Base-by-base conservation (phyloP, 2,113 vertebrate genomes). In the Collichthys lucidus region DNA sequence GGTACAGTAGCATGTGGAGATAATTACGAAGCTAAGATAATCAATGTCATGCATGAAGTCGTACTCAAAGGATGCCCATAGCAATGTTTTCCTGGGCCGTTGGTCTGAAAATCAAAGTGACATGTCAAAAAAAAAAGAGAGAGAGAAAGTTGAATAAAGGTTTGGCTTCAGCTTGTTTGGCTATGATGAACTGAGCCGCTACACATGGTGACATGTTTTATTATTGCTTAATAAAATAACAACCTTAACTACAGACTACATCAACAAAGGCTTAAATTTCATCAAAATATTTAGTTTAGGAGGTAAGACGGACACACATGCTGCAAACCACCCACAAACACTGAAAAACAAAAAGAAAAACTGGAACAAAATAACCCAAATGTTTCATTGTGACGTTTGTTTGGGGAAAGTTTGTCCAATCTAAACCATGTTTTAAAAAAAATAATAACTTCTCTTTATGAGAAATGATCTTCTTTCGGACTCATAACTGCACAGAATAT, bases 1-100 rank as follows among this genome's bases (percentile, higher is more conserved):
- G 73, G 74, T 84, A 83, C 85, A 90, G 87, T 90, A 85, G 80
- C 91, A 94, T 92, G 92, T 91, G 94, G 94, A 92, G 93, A 94
- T 93, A 92, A 93, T 94, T 92, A 87, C 74, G 70, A 81, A 66
- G 88, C 91, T 77, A 74, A 76, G 85, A 88, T 88, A 94, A 93
- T 93, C 91, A 88, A 92, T 93, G 93, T 92, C 91, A 89, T 67
- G 84, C 83, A 87, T 73, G 71, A 78, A 65, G 78, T 88, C 73
- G 62, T 56, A 86, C 83, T 91, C 82, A 83, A 89, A 90, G 90
- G 81, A 80, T 52, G 82, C 84, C 70, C 82, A 74, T 29, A 90
- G 89, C 77, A 79, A 72, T 72, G 81, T 87, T 90, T 86, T 83
- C 76, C 46, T 84, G 70, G 78, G 67, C 77, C 76, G 65, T 52